Percentiles rank a stretch among this genome's conserved stretches.
phyloP scores from a whole-genome alignment of 2,113 vertebrate species.

The Hystrix brachyura region DNA sequence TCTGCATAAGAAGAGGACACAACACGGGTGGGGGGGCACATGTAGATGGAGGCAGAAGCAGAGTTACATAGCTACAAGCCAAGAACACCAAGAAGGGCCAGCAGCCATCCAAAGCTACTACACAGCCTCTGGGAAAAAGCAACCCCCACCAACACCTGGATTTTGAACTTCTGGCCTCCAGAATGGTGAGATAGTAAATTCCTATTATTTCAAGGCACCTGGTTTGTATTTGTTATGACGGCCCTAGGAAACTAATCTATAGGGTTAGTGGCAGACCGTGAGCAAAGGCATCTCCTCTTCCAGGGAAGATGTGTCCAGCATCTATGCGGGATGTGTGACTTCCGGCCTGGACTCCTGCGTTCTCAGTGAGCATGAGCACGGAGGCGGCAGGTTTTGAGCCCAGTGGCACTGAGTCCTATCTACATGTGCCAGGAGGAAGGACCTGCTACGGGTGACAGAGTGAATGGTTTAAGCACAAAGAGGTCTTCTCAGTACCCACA shows the following conservation, averaged over 20 bases:
- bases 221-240: not conserved
- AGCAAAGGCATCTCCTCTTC: not conserved
- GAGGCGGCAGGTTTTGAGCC: not conserved
- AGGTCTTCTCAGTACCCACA: not conserved
- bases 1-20: not conserved
- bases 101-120: not conserved
- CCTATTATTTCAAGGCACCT: not conserved
- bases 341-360: not conserved
- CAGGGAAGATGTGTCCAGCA: not conserved
- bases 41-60: too few relatives aligned
- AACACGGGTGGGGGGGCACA: not conserved
- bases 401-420: too few relatives aligned
- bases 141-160: not conserved
- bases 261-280: not conserved
- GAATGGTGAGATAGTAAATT: not conserved
- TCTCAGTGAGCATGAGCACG: not conserved
- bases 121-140: not conserved
- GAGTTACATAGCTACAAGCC: not conserved
- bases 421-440: not conserved
- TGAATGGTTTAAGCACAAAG: not conserved
- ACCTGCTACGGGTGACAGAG: not conserved
- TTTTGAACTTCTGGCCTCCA: slow-evolving; percentile 16
- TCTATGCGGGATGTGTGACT: not conserved
- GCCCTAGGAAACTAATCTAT: not conserved
- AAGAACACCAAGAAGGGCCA: not conserved